Base-by-base conservation (phyloP, 1,140 invertebrate species). In the Lucilia cuprina region DNA sequence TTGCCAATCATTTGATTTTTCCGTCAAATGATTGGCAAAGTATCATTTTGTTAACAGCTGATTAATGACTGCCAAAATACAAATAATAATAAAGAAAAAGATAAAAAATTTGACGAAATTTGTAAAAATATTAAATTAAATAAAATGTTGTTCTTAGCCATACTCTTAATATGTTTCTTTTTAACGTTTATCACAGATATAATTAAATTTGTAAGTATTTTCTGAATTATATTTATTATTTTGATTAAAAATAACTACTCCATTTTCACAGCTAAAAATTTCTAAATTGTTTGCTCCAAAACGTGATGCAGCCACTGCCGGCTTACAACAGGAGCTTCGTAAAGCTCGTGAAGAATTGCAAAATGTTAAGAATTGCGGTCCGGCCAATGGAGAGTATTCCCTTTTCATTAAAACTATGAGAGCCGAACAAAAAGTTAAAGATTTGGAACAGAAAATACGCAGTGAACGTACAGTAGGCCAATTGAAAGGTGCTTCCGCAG, bases 371-470 rank as follows among this genome's bases (percentile, higher is more conserved):
- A 84, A 84, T 77, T 86, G 85, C 0, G 49, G 86, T 35, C 35
- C 74, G 0, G 82, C 25, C 55, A 83, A 84, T 9, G 88, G 88
- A 14, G 88, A 89, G n/a, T 89, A 89, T 78, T 84, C 84, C 8
- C 85, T 65, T n/a, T 85, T 85, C 47, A 88, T 90, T 2, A 88
- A 89, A 83, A 88, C 83, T 13, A 87, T 90, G 89, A 87, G 89
- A 12, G 89, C 89, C n/a, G 88, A 90, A 77, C 85, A 85, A 0
- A 88, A 88, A 82, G 84, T 90, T 4, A 78, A 83, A 0, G 87
- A 88, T 0, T 85, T 84, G 12, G 85, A 87, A 75, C 17, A 74
- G 34, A 87, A 87, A 82, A 84, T 90, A 3, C 85, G 84, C 65
- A 74, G 55, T 1, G 85, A 86, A 21, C 84, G 75, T 0, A 84